Evolutionary conservation across 1,140 invertebrate species (phyloP).

Genomic region (Psix sp.): DNA sequence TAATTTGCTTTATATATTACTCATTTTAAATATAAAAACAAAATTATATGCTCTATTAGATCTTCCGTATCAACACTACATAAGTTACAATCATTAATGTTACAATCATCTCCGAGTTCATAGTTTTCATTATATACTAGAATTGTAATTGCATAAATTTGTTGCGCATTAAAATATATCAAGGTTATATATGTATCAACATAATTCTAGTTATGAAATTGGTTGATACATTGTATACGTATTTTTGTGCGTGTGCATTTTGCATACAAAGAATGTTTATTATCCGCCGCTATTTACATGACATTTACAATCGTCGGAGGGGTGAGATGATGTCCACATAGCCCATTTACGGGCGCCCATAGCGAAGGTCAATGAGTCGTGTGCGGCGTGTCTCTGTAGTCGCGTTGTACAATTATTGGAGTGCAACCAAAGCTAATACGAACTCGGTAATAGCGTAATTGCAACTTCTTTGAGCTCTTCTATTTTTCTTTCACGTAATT

Average conservation of each 20-base stretch:
- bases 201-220: constrained; percentile 30
- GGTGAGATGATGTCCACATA: constrained; percentile 17
- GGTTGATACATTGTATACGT: constrained; percentile 37
- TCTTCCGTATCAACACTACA: too few relatives aligned
- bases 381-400: constrained; percentile 43
- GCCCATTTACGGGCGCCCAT: constrained; percentile 13
- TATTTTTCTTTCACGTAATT: constrained; percentile 25
- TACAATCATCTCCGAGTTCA: too few relatives aligned
- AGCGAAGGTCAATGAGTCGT: constrained; percentile 53
- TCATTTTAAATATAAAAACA: too few relatives aligned
- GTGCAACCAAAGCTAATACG: constrained; percentile 58
- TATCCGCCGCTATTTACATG: constrained; percentile 34
- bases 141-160: constrained; percentile 27
- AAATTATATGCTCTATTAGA: too few relatives aligned
- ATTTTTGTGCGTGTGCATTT: constrained; percentile 35
- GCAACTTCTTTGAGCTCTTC: constrained; percentile 18
- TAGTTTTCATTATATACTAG: too few relatives aligned
- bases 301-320: constrained; percentile 47
- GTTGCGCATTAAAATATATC: constrained; percentile 18
- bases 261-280: constrained; percentile 50
- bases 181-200: constrained; percentile 34
- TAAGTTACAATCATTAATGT: too few relatives aligned
- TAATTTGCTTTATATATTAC: too few relatives aligned
- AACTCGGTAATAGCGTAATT: constrained; percentile 69
- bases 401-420: constrained; percentile 62